Evolutionary conservation across 2,113 vertebrate genomes (phyloP), one percentile per base, ranked within the genome.

Genomic region (Geococcyx californianus): DNA sequence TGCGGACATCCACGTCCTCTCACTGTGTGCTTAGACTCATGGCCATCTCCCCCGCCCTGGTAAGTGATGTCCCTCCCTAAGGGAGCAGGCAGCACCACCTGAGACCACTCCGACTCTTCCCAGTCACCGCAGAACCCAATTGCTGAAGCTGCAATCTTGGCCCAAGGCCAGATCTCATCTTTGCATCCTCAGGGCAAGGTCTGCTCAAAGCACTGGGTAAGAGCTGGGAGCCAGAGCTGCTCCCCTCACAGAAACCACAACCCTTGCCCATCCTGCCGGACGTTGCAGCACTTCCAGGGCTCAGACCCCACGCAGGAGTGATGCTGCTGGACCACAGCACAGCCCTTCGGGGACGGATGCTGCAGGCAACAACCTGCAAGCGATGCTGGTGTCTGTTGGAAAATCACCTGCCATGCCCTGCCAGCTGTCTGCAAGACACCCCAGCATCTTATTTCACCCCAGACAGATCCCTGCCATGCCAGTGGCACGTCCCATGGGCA

Each of bases 251-350:
- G 6, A 51, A 31, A 24, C 36, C 88, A 58, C 56, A 33, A 11
- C 6, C 23, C 17, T 69, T 20, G 38, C 31, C 47, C 19, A 0
- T 21, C 34, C 75, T 31, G 33, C 64, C 58, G 14, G 45, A 5
- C 1, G 8, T 56, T 23, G 36, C 6, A 4, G 42, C 49, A 26
- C 24, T 54, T 13, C 33, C 44, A 81, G 47, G 34, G 11, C 59
- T 77, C 54, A 5, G 16, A 13, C 29, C 42, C 31, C 3, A 0
- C 0, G 0, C 49, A 4, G 19, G 10, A 59, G 62, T 0, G n/a
- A 84, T 66, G 79, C 74, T 26, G 51, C 79, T 25, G 56, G 68
- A 49, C 19, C 60, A 8, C 3, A 0, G 47, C 0, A 4, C 24
- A 1, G 64, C 36, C 36, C 62, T 38, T 17, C 11, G 2, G 40